Base-by-base conservation (phyloP, 92 coral and sea anemone genomes). In the Paramuricea clavata region DNA sequence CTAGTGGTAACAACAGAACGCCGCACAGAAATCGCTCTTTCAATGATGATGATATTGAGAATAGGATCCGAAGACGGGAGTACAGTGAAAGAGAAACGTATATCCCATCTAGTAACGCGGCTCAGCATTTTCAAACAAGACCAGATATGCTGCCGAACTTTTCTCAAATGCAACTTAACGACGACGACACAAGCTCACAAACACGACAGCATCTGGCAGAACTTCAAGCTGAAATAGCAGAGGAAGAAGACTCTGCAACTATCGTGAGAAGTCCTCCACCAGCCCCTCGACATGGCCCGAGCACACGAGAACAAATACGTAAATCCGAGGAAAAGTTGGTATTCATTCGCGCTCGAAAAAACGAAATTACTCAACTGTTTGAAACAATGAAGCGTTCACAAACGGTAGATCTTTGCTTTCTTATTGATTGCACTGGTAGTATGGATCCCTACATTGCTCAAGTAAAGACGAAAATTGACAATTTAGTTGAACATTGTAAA, bases 351-450 rank as follows among this genome's bases (percentile, higher is more conserved):
- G 35, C 84, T 30, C 84, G 84, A 61, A 79, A 79, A 79, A 25
- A 19, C 10, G 73, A 61, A 61, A 79, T 79, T 79, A 7, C 17
- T 19, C 84, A 33, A 59, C 36, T 79, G 36, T 36, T 79, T 61
- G 84, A 79, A 39, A 21, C 34, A 34, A 33, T 79, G 47, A 79
- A 79, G 39, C 72, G 57, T 32, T 79, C 73, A 1, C 84, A 79
- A 61, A 79, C 84, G n/a, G 84, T 79, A n/a, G 84, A 79, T 41
- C 73, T 79, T 19, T 79, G 84, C 73, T 79, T 79, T 79, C 84
- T 79, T 61, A 41, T 79, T 60, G 84, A 79, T 39, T 79, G 84
- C 72, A 79, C 84, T 36, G 84, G 84, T 2, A 79, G 84, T 49
- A 79, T 79, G 84, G 73, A 33, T 60, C 49, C 28, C 1, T 79